Percentiles rank a stretch among this genome's conserved stretches.
Conservation (phyloP, 35 echinoderm and acorn worm genomes). For the Heliocidaris erythrogramma region DNA sequence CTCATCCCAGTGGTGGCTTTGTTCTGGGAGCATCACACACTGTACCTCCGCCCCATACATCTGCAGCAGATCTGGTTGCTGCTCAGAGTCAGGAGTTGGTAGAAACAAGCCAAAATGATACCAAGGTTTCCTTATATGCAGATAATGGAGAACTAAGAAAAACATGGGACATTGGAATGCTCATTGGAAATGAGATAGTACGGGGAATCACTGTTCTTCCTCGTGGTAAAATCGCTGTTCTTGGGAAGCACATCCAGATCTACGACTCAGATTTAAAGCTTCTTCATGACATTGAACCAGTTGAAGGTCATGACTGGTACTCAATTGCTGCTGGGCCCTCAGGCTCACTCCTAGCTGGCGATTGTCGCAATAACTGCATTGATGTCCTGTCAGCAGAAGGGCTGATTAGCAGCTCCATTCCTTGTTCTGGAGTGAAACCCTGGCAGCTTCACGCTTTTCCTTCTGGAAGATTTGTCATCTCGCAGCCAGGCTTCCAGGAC, state of each 20-base stretch:
- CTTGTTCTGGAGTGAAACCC: neutral
- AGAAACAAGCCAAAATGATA: neutral
- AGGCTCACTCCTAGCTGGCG: neutral
- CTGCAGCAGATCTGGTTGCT: neutral
- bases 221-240: neutral
- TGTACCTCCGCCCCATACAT: neutral
- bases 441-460: neutral
- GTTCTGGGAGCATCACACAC: neutral
- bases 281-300: neutral
- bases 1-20: neutral
- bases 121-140: neutral
- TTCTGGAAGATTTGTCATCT: neutral
- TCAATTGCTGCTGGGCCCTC: neutral
- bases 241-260: neutral
- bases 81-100: neutral
- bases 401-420: neutral
- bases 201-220: conserved; percentile 20
- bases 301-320: neutral
- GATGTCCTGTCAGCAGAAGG: neutral
- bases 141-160: neutral
- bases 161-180: neutral
- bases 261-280: neutral
- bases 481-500: neutral
- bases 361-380: neutral
- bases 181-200: neutral